A percentile compares a stretch with the other conserved stretches of the same genome.
Evolutionary conservation across 2,113 vertebrate genomes (phyloP).

Genomic region (Heterocephalus glaber): DNA sequence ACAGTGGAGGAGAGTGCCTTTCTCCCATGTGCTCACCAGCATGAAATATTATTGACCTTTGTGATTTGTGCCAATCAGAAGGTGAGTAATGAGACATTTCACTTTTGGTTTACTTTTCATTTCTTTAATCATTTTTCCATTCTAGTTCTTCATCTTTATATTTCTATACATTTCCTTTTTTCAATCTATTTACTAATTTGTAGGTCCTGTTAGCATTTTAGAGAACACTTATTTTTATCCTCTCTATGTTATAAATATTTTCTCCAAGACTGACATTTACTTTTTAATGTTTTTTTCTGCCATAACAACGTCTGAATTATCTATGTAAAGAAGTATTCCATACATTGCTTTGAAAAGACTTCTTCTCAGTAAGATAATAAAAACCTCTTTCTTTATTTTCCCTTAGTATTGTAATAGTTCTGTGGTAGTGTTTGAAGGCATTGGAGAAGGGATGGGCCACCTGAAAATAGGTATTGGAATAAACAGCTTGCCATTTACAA

Average conservation of each 20-base stretch:
- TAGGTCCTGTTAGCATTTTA: neutral
- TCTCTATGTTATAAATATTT: constrained; percentile 21
- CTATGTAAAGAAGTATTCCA: constrained; percentile 28
- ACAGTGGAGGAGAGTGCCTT: neutral
- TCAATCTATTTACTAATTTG: neutral
- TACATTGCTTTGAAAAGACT: constrained; percentile 40
- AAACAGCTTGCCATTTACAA: neutral
- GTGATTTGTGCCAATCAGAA: constrained; percentile 18
- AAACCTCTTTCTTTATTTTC: neutral
- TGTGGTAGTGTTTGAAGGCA: neutral
- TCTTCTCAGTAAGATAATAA: neutral
- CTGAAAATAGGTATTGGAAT: neutral
- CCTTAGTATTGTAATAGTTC: neutral
- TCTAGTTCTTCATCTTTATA: constrained; percentile 17
- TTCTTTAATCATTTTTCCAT: constrained; percentile 26
- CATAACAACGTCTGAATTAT: neutral
- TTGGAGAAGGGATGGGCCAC: neutral
- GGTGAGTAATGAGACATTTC: neutral
- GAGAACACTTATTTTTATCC: neutral
- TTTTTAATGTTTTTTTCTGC: neutral
- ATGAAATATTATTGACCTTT: neutral
- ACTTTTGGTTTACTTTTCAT: constrained; percentile 46
- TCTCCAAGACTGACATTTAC: neutral
- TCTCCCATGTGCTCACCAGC: neutral
- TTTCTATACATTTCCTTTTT: neutral